These are phyloP conservation scores for Phytoseiulus persimilis DNA, from an alignment of 2,888 invertebrate species.

Conservation along the genomic window DNA sequence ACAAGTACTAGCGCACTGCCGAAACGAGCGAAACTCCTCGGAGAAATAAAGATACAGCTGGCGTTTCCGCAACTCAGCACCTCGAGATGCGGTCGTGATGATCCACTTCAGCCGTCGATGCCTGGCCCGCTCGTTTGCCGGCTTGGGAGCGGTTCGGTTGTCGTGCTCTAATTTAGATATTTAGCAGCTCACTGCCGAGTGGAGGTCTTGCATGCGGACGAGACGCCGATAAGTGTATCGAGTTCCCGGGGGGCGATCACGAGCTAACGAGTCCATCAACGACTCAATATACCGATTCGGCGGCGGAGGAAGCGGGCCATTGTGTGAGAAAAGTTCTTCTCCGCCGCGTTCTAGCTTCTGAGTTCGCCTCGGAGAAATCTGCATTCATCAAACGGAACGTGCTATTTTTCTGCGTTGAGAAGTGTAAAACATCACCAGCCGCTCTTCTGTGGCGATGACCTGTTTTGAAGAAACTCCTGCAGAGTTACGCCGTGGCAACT, in stretches of 20 bases:
- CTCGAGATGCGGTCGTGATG: background rate
- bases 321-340: background rate
- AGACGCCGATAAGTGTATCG: background rate
- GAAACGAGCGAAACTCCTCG: background rate
- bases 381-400: background rate
- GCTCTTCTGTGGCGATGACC: background rate
- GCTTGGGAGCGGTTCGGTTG: background rate
- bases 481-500: background rate
- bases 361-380: background rate
- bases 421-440: background rate
- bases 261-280: constrained; percentile 5
- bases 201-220: background rate
- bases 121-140: background rate
- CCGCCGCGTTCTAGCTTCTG: background rate
- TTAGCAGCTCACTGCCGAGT: background rate
- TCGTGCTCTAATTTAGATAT: constrained; percentile 5
- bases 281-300: background rate
- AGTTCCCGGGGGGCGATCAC: background rate
- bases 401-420: background rate
- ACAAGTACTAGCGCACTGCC: no score
- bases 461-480: background rate
- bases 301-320: background rate
- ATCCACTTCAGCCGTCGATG: background rate
- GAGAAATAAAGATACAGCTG: constrained; percentile 30
- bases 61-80: constrained; percentile 36